Conservation (phyloP, 2,888 invertebrate genomes). For the Unio delphinus region DNA sequence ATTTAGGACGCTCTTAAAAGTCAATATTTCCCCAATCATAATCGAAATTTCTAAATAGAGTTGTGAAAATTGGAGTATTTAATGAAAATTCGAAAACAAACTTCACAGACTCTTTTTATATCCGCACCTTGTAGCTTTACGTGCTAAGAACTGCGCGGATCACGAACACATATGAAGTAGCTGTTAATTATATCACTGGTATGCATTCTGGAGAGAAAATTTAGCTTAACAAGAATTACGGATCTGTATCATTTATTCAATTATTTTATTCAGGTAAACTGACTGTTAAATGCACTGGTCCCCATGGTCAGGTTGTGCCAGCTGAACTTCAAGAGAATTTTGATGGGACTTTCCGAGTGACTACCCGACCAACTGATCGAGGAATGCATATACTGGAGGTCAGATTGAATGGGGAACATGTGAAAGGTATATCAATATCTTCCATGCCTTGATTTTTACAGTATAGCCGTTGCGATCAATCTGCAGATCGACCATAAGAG, state of each 20-base stretch:
- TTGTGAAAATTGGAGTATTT: too few relatives aligned
- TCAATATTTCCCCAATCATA: too few relatives aligned
- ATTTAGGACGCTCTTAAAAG: too few relatives aligned
- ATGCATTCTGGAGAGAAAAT: too few relatives aligned
- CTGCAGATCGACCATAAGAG: neutral
- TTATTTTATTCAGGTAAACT: slow-evolving; percentile 46
- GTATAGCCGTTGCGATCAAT: neutral
- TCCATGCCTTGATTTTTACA: neutral
- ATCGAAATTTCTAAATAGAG: too few relatives aligned
- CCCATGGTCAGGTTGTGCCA: slow-evolving; percentile 40
- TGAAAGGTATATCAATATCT: slow-evolving; percentile 42
- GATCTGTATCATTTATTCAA: neutral
- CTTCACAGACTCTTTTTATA: too few relatives aligned
- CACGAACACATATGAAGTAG: too few relatives aligned
- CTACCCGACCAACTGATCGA: slow-evolving; percentile 46
- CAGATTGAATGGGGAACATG: slow-evolving; percentile 49
- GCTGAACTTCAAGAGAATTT: slow-evolving; percentile 45
- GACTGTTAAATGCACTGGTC: slow-evolving; percentile 52
- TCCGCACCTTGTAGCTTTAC: too few relatives aligned
- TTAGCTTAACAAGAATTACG: too few relatives aligned
- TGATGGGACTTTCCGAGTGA: slow-evolving; percentile 51
- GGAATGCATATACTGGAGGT: slow-evolving; percentile 57
- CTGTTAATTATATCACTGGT: too few relatives aligned
- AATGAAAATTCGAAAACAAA: too few relatives aligned
- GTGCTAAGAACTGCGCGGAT: too few relatives aligned